phyloP scores from a whole-genome alignment of 2,888 invertebrate species.

The Drosophila incognita region DNA sequence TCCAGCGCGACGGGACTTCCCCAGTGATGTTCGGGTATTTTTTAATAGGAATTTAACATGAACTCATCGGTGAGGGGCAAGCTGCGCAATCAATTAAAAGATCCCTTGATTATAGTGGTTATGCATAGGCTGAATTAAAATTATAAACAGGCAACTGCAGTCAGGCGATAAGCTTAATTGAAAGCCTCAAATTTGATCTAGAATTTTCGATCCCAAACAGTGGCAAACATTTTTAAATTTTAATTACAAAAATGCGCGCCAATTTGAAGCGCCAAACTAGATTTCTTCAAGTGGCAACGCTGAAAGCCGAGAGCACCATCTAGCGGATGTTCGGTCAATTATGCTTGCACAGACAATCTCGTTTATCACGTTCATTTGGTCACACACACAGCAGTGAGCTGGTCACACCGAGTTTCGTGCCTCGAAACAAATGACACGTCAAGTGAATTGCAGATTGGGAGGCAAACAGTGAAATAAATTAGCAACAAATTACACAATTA shows the following conservation, averaged over 20 bases:
- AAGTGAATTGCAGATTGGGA: conserved; percentile 48
- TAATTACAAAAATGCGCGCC: conserved; percentile 19
- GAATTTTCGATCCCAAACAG: not conserved
- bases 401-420: conserved; percentile 40
- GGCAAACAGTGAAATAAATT: conserved; percentile 44
- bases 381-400: conserved; percentile 7
- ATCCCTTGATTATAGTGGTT: conserved; percentile 6
- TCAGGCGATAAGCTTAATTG: conserved; percentile 1
- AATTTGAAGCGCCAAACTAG: not conserved
- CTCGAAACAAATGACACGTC: conserved; percentile 59
- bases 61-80: not conserved
- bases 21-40: conserved; percentile 24
- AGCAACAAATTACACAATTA: conserved; percentile 42
- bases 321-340: conserved; percentile 3
- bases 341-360: not conserved
- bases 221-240: not conserved
- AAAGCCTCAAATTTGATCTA: not conserved
- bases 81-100: conserved; percentile 6
- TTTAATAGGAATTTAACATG: conserved; percentile 20
- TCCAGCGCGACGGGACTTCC: conserved; percentile 17
- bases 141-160: not conserved
- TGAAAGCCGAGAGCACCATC: conserved; percentile 18
- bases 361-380: conserved; percentile 1
- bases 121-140: conserved; percentile 9
- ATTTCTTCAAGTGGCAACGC: conserved; percentile 5